Conservation (phyloP, 2,797 vertebrate species). For the Clarias pachynema region DNA sequence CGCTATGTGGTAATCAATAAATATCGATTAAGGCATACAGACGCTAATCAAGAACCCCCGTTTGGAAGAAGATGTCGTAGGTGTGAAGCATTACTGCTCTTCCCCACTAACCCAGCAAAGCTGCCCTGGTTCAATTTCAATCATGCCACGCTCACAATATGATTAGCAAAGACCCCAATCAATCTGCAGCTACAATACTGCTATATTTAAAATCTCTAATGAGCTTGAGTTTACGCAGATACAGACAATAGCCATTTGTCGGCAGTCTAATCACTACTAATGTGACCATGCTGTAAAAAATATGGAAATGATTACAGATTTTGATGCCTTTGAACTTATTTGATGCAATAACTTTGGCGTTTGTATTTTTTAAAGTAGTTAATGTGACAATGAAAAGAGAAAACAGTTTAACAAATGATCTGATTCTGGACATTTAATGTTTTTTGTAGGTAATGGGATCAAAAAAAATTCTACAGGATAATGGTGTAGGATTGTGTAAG, state of each 20-base stretch:
- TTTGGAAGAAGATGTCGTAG: slow-evolving; percentile 52
- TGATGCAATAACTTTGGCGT: not conserved
- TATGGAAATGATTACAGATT: not conserved
- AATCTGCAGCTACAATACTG: slow-evolving; percentile 34
- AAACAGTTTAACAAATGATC: not conserved
- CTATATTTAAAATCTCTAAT: slow-evolving; percentile 34
- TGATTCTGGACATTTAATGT: not conserved
- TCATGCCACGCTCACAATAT: slow-evolving; percentile 42
- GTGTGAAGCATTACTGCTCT: slow-evolving; percentile 47
- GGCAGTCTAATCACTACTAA: slow-evolving; percentile 3
- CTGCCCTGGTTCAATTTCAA: slow-evolving; percentile 50
- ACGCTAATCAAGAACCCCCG: slow-evolving; percentile 50
- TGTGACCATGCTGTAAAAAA: not conserved
- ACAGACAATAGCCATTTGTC: slow-evolving; percentile 6
- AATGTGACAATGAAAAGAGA: not conserved
- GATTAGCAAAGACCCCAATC: slow-evolving; percentile 45
- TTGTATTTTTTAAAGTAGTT: not conserved
- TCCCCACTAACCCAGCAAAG: not conserved
- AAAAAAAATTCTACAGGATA: not conserved
- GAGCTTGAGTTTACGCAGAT: slow-evolving; percentile 40
- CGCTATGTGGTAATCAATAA: slow-evolving; percentile 60
- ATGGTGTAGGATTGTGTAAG: not conserved
- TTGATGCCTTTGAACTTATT: not conserved
- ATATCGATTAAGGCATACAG: slow-evolving; percentile 63
- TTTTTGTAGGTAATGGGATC: not conserved